Conservation (phyloP, 2,113 vertebrate genomes). For the Camelus dromedarius region DNA sequence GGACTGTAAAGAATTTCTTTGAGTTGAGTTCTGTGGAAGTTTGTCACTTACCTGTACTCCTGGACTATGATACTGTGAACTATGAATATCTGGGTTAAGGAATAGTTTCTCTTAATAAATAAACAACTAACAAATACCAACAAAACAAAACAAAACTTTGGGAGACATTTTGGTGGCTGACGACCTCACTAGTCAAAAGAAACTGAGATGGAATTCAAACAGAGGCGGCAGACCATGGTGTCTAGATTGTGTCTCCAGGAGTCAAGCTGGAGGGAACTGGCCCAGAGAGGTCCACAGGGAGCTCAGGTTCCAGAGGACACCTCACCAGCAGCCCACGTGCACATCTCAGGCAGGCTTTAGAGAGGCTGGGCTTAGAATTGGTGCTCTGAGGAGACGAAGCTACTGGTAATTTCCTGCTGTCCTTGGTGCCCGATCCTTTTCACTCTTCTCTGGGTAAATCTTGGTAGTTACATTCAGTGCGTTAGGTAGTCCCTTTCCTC, state of each 20-base stretch:
- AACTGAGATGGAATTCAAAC: not conserved
- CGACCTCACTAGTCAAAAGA: not conserved
- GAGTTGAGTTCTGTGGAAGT: no score
- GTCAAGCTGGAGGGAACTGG: not conserved
- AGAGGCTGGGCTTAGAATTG: no score
- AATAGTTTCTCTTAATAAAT: no score
- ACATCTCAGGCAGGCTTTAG: not conserved
- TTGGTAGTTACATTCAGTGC: not conserved
- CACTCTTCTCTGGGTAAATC: not conserved
- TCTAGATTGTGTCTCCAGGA: not conserved
- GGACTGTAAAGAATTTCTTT: no score
- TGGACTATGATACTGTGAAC: no score
- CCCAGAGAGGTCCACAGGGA: not conserved
- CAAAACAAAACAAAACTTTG: not conserved
- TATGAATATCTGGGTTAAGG: no score
- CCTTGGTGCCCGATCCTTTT: not conserved
- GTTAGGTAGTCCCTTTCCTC: not conserved
- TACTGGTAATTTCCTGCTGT: not conserved
- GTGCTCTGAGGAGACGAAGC: not conserved
- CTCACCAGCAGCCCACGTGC: not conserved
- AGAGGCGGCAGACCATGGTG: not conserved
- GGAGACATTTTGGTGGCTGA: not conserved
- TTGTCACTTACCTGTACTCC: no score
- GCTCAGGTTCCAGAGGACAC: not conserved
- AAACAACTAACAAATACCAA: no score